Conservation (phyloP, 2,888 invertebrate genomes). For the Epirrita christyi region DNA sequence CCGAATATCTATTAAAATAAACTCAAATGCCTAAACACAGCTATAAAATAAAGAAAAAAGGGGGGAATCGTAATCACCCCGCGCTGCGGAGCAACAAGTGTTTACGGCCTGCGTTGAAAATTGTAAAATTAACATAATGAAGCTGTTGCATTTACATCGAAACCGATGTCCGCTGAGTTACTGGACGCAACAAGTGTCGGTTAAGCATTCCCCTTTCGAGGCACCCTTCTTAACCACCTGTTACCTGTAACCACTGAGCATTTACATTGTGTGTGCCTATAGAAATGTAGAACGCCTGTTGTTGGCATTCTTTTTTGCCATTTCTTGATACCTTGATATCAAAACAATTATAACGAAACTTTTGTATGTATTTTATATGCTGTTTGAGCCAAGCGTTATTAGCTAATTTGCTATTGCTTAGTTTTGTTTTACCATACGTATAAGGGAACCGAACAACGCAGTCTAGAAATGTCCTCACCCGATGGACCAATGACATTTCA, state of each 20-base stretch:
- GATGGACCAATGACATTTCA: too few species aligned
- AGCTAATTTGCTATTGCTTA: too few species aligned
- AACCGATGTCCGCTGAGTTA: slow-evolving; percentile 18
- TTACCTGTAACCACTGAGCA: slow-evolving; percentile 54
- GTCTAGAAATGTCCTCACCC: too few species aligned
- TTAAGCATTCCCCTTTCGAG: slow-evolving; percentile 49
- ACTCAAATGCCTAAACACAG: slow-evolving; percentile 25
- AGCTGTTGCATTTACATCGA: slow-evolving; percentile 50
- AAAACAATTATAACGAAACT: slow-evolving; percentile 20
- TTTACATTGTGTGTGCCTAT: slow-evolving; percentile 47
- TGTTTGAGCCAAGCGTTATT: too few species aligned
- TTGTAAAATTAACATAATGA: slow-evolving; percentile 42
- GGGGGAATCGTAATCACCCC: slow-evolving; percentile 7
- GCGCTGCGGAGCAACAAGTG: slow-evolving; percentile 10
- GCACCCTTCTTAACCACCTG: slow-evolving; percentile 66
- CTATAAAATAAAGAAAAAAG: slow-evolving; percentile 10
- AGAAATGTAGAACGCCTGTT: slow-evolving; percentile 39
- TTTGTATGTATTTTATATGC: not conserved
- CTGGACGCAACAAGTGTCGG: slow-evolving; percentile 65
- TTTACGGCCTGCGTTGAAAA: slow-evolving; percentile 18
- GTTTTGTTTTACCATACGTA: too few species aligned
- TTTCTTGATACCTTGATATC: slow-evolving; percentile 32
- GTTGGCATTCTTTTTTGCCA: slow-evolving; percentile 41
- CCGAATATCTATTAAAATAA: slow-evolving; percentile 40
- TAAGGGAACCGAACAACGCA: too few species aligned